phyloP scores from a whole-genome alignment of 2,888 invertebrate genomes.

The Myopa tessellatipennis region DNA sequence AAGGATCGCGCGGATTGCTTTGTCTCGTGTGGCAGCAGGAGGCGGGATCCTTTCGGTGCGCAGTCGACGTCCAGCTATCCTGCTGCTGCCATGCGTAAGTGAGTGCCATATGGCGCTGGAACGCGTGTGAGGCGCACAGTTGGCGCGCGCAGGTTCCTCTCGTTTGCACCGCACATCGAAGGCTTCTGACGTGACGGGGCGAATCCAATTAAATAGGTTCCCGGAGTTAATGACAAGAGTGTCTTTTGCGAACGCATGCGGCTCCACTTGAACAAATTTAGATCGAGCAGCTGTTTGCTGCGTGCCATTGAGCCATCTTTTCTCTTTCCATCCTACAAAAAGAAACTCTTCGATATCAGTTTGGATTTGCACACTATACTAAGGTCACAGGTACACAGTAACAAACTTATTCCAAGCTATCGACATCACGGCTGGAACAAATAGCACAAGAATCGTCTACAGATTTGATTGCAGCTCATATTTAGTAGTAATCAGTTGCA shows the following conservation, averaged over 20 bases:
- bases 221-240: background rate
- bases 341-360: no score
- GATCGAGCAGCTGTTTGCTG: background rate
- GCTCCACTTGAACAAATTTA: background rate
- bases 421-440: no score
- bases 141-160: slow-evolving; percentile 16
- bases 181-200: background rate
- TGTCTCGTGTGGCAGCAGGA: background rate
- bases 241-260: no score
- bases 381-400: no score
- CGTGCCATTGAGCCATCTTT: no score
- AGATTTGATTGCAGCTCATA: no score
- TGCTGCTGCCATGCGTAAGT: background rate
- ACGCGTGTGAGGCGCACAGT: slow-evolving; percentile 32
- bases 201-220: slow-evolving; percentile 32
- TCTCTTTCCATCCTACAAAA: no score
- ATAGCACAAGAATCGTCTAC: no score
- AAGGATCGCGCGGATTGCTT: slow-evolving; percentile 12
- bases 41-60: background rate
- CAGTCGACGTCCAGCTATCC: background rate
- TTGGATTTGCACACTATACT: no score
- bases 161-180: background rate
- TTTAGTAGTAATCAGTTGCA: no score
- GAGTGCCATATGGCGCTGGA: slow-evolving; percentile 27
- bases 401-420: no score